These are phyloP conservation scores for Aleiodes alternator DNA, from an alignment of 2,888 invertebrate species.

Conservation along the genomic window DNA sequence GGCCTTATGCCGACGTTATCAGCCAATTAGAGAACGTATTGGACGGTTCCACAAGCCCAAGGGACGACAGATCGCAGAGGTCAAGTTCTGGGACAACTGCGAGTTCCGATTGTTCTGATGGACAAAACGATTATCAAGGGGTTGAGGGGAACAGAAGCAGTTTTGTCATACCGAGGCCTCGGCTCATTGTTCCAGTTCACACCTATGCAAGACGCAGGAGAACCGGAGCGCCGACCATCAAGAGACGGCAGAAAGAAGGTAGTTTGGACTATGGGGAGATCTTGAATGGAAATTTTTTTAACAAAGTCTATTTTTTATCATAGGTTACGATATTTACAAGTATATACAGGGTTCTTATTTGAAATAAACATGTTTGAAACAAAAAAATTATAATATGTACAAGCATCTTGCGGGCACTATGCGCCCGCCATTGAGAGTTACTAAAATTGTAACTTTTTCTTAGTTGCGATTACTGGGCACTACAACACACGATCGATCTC, in stretches of 20 bases:
- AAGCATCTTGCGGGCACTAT: no score
- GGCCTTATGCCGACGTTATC: constrained; percentile 64
- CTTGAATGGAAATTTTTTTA: no score
- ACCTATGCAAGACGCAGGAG: constrained; percentile 88
- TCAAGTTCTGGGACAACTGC: constrained; percentile 66
- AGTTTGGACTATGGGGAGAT: constrained; percentile 36
- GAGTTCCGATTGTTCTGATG: constrained; percentile 67
- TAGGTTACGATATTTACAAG: no score
- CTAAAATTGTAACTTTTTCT: no score
- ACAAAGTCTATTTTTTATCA: no score
- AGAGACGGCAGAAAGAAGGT: constrained; percentile 74
- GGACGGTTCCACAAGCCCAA: constrained; percentile 51
- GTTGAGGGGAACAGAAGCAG: constrained; percentile 61
- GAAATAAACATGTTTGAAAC: no score
- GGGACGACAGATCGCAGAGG: constrained; percentile 57
- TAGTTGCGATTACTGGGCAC: no score
- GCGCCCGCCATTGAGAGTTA: no score
- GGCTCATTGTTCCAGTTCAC: constrained; percentile 91
- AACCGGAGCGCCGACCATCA: constrained; percentile 83
- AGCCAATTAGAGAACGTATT: constrained; percentile 65
- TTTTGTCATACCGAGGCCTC: constrained; percentile 90
- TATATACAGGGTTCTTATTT: no score
- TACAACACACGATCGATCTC: no score
- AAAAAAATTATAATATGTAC: no score
- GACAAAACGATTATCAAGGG: constrained; percentile 60